phyloP scores from a whole-genome alignment of 2,113 vertebrate species.

The Sinocyclocheilus maitianheensis region DNA sequence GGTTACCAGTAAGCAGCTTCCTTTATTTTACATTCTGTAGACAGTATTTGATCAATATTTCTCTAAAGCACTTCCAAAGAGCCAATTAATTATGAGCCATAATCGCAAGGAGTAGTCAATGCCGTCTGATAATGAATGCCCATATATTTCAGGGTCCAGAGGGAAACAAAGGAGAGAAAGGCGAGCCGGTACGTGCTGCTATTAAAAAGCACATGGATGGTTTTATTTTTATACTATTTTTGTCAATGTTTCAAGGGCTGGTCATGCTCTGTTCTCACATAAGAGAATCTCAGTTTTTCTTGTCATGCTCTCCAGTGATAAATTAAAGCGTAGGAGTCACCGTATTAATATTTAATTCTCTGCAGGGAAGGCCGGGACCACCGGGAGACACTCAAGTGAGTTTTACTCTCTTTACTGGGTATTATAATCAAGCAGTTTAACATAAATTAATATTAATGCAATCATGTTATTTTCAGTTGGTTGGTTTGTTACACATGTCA shows the following conservation, averaged over 20 bases:
- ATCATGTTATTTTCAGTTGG: neutral
- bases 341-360: slow-evolving; percentile 23
- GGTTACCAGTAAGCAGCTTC: slow-evolving; percentile 64
- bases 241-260: neutral
- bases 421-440: neutral
- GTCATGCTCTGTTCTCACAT: neutral
- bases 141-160: slow-evolving; percentile 70
- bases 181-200: slow-evolving; percentile 76
- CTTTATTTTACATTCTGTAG: neutral
- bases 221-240: neutral
- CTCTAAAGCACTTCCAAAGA: neutral
- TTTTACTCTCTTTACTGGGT: slow-evolving; percentile 40
- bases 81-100: neutral
- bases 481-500: neutral
- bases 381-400: slow-evolving; percentile 79
- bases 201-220: neutral
- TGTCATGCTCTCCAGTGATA: neutral
- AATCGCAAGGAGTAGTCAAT: neutral
- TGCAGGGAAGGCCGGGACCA: slow-evolving; percentile 80
- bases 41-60: neutral
- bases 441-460: neutral
- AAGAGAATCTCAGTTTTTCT: slow-evolving; percentile 5
- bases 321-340: neutral
- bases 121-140: neutral
- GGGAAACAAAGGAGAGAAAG: slow-evolving; percentile 81